Evolutionary conservation across 2,797 vertebrate genomes (phyloP), one percentile per base, ranked within the genome.

Genomic region (Tiaroga cobitis): DNA sequence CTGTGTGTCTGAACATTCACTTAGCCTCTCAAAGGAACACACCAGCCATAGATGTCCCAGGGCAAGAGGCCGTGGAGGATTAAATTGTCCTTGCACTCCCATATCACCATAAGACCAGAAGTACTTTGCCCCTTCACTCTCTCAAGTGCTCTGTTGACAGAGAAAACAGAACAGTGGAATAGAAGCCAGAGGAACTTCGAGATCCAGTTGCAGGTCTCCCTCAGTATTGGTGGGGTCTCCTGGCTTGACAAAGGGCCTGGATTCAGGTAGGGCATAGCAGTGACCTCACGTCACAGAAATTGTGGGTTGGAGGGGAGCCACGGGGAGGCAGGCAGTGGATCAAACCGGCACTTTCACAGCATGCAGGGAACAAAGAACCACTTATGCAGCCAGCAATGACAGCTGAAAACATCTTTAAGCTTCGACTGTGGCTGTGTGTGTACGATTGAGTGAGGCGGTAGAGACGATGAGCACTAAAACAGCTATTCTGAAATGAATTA

Each of bases 81-180:
- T 90, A 87, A 89, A 88, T 80, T 87, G 84, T 81, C 67, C 84
- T 88, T 86, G 88, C 88, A 89, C 93, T 92, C 88, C 87, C 93
- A 93, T 93, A 93, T 93, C 92, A 90, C 89, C 90, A 90, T 88
- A 91, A 91, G 93, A 92, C 90, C 90, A 70, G 88, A 91, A 91
- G 91, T 93, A 92, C 93, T 93, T 92, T 91, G 91, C 91, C 90
- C 89, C 91, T 92, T 92, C 91, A 91, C 92, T 92, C 90, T 91
- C 93, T 94, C 92, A 92, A 95, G 94, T 94, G 93, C 86, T 88
- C 87, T 93, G 93, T 93, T 94, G 94, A 95, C 93, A 94, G 93
- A 92, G 90, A 92, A 95, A 94, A 93, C 93, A 93, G 92, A 90
- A 76, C 19, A 34, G 76, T 84, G 84, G 90, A 91, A 90, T 88